Evolutionary conservation across 2,888 invertebrate genomes (phyloP).

Genomic region (Gortyna flavago): DNA sequence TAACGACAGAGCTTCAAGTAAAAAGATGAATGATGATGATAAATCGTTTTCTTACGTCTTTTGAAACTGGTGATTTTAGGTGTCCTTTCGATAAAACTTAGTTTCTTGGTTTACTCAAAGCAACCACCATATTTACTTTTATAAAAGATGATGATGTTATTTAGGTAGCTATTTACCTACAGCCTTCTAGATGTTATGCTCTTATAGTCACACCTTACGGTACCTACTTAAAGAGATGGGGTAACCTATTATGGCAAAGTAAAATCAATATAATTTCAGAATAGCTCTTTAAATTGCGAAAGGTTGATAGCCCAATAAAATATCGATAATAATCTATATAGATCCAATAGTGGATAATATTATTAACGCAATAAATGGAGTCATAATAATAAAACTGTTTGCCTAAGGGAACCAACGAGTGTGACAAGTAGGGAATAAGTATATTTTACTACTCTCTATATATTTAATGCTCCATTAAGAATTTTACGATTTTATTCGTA

Average conservation of each 20-base stretch:
- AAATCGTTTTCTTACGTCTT: constrained; percentile 52
- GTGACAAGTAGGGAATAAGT: constrained; percentile 56
- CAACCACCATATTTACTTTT: not conserved
- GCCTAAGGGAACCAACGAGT: constrained; percentile 59
- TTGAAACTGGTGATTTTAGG: constrained; percentile 44
- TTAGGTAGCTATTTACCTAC: not conserved
- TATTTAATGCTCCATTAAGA: constrained; percentile 61
- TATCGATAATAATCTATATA: constrained; percentile 62
- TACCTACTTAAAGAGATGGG: constrained; percentile 2
- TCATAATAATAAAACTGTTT: constrained; percentile 65
- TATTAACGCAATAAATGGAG: constrained; percentile 66
- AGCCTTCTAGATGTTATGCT: not conserved
- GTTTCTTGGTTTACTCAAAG: constrained; percentile 18
- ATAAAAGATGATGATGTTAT: constrained; percentile 7
- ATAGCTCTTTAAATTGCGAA: constrained; percentile 40
- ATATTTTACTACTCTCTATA: constrained; percentile 62
- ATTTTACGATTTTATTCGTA: constrained; percentile 62
- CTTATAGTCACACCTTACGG: not conserved
- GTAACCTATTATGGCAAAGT: constrained; percentile 23
- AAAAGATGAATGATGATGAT: constrained; percentile 58
- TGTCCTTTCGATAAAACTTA: constrained; percentile 29
- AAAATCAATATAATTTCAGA: constrained; percentile 42
- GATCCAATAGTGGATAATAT: constrained; percentile 64
- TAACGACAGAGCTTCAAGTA: constrained; percentile 39
- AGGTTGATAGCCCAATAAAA: constrained; percentile 57